Evolutionary conservation across 2,888 invertebrate genomes (phyloP), one percentile per base, ranked within the genome.

Genomic region (Mythimna impura): DNA sequence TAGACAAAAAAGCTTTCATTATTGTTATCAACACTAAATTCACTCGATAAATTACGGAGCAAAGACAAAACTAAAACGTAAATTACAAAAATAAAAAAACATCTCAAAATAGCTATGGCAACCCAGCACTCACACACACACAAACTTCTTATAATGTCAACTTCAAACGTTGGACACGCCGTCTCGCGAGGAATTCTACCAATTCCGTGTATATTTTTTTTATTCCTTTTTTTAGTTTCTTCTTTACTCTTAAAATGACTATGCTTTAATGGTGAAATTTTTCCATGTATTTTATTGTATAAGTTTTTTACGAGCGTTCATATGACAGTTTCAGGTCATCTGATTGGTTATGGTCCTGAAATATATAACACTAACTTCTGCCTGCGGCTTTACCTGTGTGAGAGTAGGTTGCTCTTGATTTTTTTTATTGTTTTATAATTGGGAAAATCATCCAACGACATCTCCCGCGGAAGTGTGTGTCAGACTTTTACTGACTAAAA

Each of bases 131-230:
- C 61, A 57, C 82, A 73, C 47, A 73, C 43, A 67, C 12, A 14
- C 9, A n/a, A 30, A 12, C 6, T 14, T 54, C 34, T 10, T 40
- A 30, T n/a, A 64, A 64, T 40, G 63, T 60, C 55, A 66, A 82
- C 80, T 64, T 73, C 73, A 73, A 73, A 78, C 73, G 65, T 47
- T 62, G 74, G 80, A 64, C 80, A 67, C 65, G 79, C 83, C 61
- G 83, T 80, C 80, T 80, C 80, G 70, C 30, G 12, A 10, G 74
- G 81, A 64, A 73, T 77, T 71, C 61, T 47, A 63, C 72, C 34
- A 61, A 79, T 76, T 73, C 17, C 22, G 34, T 67, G 20, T 83
- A 85, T 83, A 73, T 83, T 76, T 69, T 76, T 61, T 61, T 20
- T 20, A 47, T 47, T 7, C 3, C 47, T 47, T 58, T 54, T 20